Evolutionary conservation across 2,888 invertebrate species (phyloP), one percentile per base, ranked within the genome.

Genomic region (Tricholauxania praeusta): DNA sequence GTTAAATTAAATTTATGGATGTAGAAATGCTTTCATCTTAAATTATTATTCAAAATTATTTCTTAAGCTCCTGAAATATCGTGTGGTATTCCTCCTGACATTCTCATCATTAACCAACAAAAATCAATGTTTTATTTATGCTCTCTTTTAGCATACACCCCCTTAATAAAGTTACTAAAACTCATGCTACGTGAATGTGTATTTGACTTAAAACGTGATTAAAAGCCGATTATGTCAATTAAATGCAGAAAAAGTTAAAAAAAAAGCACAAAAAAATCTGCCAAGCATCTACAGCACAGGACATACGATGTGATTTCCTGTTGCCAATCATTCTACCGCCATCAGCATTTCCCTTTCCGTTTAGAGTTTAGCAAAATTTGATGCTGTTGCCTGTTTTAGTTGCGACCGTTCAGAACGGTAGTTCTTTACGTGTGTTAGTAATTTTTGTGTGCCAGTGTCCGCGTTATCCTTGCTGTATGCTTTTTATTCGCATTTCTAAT

Each of bases 171-270:
- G 5, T 4, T 4, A 39, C 39, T 39, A 39, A 28, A 32, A 32
- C 47, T 39, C 39, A 17, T 3, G n/a, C 22, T 15, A n/a, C n/a
- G 60, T 12, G 1, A 14, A 32, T 39, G 39, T 60, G 28, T 10
- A n/a, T 39, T 28, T n/a, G 17, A 19, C 17, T 63, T 17, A 17
- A 51, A 64, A 51, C 53, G 32, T 70, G 62, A 62, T 70, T 70
- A 70, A 70, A 70, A 70, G 62, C 22, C 63, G 63, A 70, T 70
- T 70, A 70, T 63, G 70, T 17, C 63, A 70, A 70, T 70, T 70
- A 70, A 70, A 63, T 63, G 3, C 47, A 62, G 48, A 59, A 2
- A 12, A 57, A 19, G 17, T 65, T 52, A n/a, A 17, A 12, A 22
- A 7, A 28, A 65, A 22, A 12, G 2, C 51, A 49, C 8, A 14